Percentiles rank a stretch among this genome's conserved stretches.
Conservation (phyloP, 1,140 invertebrate genomes). For the Tenebrio molitor region DNA sequence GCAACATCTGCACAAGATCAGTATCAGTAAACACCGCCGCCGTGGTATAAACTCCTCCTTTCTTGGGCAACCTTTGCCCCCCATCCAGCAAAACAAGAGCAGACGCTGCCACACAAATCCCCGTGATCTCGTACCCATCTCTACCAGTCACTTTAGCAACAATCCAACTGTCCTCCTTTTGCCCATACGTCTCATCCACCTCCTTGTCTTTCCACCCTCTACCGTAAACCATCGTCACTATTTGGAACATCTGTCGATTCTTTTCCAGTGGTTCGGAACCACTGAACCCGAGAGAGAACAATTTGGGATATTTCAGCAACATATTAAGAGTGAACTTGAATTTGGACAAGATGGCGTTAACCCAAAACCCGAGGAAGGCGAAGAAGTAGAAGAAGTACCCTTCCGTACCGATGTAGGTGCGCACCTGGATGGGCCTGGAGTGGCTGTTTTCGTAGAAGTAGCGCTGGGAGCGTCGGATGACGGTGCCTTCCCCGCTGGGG, state of each 20-base stretch:
- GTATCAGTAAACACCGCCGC: conserved; percentile 73
- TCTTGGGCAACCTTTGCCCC: conserved; percentile 77
- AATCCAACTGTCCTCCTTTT: conserved; percentile 76
- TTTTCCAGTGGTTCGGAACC: conserved; percentile 76
- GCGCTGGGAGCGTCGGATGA: conserved; percentile 82
- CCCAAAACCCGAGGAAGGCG: too few relatives aligned
- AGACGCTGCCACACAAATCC: conserved; percentile 76
- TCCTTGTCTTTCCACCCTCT: conserved; percentile 82
- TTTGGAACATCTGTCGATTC: conserved; percentile 72
- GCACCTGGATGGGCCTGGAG: conserved; percentile 76
- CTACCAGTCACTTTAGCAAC: conserved; percentile 73
- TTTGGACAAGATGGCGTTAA: too few relatives aligned
- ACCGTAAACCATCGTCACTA: conserved; percentile 78
- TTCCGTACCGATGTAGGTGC: conserved; percentile 51
- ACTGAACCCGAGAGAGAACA: conserved; percentile 81
- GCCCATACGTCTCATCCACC: conserved; percentile 70
- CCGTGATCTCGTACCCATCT: conserved; percentile 87
- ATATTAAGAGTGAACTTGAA: conserved; percentile 74
- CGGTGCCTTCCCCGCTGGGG: conserved; percentile 82
- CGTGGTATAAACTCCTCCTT: conserved; percentile 73
- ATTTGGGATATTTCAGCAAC: conserved; percentile 77
- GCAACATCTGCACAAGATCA: conserved; percentile 70
- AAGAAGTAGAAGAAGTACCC: conserved; percentile 73
- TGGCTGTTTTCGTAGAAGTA: conserved; percentile 77
- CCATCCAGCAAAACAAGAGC: conserved; percentile 84